Conservation (phyloP, 2,888 invertebrate species). For the Euclidia mi region DNA sequence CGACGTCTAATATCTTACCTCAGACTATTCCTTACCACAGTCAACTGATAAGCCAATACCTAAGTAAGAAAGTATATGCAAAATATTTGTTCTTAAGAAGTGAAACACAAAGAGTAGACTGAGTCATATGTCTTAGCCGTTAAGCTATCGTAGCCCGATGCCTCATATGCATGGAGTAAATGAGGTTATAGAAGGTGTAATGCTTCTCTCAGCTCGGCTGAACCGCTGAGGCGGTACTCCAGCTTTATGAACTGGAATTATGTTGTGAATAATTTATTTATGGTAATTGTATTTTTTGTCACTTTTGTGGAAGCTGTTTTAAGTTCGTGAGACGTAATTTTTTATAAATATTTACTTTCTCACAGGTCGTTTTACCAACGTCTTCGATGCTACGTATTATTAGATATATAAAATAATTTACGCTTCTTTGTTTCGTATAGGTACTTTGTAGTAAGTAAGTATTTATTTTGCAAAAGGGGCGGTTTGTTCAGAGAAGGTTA, state of each 20-base stretch:
- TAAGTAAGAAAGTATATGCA: too few species aligned
- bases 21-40: too few species aligned
- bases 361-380: constrained; percentile 16
- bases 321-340: constrained; percentile 25
- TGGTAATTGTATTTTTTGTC: constrained; percentile 56
- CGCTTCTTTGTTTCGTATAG: constrained; percentile 3
- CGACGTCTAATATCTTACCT: too few species aligned
- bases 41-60: too few species aligned
- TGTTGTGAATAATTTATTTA: constrained; percentile 67
- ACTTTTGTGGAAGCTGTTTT: constrained; percentile 24
- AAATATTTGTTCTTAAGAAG: not conserved
- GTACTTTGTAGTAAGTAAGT: too few species aligned
- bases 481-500: too few species aligned
- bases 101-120: constrained; percentile 4
- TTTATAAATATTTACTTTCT: constrained; percentile 27
- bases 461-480: too few species aligned
- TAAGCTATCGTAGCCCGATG: constrained; percentile 12
- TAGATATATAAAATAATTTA: too few species aligned
- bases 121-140: constrained; percentile 11
- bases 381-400: not conserved
- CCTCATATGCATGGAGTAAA: constrained; percentile 61
- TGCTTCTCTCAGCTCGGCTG: constrained; percentile 50
- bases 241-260: constrained; percentile 60
- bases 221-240: constrained; percentile 49
- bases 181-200: constrained; percentile 59